Conservation (phyloP, 2,888 invertebrate species). For the Dicycla oo region DNA sequence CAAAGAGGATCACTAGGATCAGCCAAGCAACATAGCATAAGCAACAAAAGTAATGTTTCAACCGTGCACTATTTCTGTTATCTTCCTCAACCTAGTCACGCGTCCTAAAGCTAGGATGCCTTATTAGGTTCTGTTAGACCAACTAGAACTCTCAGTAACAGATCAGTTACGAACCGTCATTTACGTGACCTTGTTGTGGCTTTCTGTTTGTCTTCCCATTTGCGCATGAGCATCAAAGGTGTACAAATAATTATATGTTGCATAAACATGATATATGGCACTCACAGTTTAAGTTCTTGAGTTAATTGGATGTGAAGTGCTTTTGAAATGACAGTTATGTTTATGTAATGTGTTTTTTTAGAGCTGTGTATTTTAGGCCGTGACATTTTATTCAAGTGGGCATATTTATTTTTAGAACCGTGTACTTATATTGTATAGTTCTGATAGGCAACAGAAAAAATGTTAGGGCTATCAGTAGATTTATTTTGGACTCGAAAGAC, state of each 20-base stretch:
- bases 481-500: not conserved
- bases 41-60: not conserved
- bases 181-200: conserved; percentile 17
- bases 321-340: conserved; percentile 11
- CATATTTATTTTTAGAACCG: not conserved
- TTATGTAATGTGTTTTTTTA: conserved; percentile 23
- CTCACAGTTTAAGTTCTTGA: conserved; percentile 45
- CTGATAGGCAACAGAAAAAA: not conserved
- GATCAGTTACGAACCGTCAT: conserved; percentile 7
- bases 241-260: conserved; percentile 43
- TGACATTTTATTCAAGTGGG: conserved; percentile 7
- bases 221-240: conserved; percentile 36
- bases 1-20: not conserved
- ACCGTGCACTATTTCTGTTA: not conserved
- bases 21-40: not conserved
- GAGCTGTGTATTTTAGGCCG: conserved; percentile 1
- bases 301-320: conserved; percentile 68
- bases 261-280: conserved; percentile 17
- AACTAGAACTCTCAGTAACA: not conserved
- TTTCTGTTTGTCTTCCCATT: conserved; percentile 37
- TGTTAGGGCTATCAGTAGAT: not conserved
- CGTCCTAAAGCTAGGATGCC: not conserved
- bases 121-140: not conserved
- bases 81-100: not conserved
- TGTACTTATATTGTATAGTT: not conserved